Percentiles rank a stretch among this genome's conserved stretches.
phyloP scores from a whole-genome alignment of 2,113 vertebrate species.

The Raja brachyura region DNA sequence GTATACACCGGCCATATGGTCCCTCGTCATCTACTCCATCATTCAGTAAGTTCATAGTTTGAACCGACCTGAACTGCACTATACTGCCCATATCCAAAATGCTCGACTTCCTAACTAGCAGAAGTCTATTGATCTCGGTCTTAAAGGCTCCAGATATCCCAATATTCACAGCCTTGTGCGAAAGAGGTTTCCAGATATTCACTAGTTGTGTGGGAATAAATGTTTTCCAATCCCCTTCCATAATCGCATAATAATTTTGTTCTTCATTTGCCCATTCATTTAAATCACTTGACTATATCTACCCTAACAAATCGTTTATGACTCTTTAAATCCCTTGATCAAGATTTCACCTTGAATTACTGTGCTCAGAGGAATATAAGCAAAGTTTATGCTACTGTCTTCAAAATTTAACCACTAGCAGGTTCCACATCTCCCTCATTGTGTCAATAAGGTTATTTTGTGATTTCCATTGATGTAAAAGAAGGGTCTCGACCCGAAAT shows the following conservation, averaged over 20 bases:
- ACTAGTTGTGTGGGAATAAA: neutral
- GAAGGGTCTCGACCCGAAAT: no score
- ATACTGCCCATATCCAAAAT: neutral
- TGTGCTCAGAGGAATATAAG: neutral
- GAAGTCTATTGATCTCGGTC: neutral
- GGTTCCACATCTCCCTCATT: neutral
- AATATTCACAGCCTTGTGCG: neutral
- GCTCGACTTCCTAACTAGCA: neutral
- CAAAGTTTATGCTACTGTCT: neutral
- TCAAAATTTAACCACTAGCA: neutral
- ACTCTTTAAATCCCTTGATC: neutral
- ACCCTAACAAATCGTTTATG: neutral
- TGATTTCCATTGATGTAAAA: neutral
- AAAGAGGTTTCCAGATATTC: neutral
- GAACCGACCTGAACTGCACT: no score
- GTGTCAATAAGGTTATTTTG: neutral
- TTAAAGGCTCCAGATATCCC: neutral
- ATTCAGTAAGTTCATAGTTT: no score
- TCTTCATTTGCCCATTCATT: neutral
- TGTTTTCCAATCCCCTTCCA: neutral
- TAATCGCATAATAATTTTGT: neutral
- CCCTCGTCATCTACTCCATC: no score
- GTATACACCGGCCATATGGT: no score
- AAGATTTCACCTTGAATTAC: neutral
- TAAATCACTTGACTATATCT: neutral